Conservation (phyloP, 2,888 invertebrate species). For the Pammene aurita region DNA sequence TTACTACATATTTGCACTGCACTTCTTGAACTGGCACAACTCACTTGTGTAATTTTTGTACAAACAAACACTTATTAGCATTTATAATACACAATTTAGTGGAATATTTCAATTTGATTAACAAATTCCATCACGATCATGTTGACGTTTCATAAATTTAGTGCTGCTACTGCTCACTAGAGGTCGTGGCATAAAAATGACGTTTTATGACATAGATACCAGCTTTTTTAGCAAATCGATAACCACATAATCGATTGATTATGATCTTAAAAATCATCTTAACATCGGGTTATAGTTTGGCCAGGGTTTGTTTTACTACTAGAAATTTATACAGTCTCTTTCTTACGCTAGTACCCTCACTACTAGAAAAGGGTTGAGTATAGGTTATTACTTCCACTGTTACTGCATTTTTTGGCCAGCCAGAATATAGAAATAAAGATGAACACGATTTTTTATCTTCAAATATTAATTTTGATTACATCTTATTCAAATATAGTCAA, state of each 20-base stretch:
- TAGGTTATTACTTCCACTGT: no score
- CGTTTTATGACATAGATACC: slow-evolving; percentile 43
- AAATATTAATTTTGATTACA: no score
- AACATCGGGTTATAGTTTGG: no score
- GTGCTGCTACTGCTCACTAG: slow-evolving; percentile 57
- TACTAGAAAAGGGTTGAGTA: no score
- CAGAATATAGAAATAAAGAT: no score
- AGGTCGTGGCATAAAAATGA: slow-evolving; percentile 48
- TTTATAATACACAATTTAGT: slow-evolving; percentile 60
- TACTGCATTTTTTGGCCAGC: no score
- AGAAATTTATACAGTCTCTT: no score
- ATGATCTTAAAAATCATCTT: not conserved
- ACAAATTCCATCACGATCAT: slow-evolving; percentile 71
- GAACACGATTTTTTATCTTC: no score
- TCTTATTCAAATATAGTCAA: no score
- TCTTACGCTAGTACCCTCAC: no score
- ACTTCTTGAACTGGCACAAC: slow-evolving; percentile 45
- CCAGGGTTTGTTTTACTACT: no score
- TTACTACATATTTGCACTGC: slow-evolving; percentile 65
- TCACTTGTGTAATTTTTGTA: slow-evolving; percentile 46
- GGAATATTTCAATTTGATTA: slow-evolving; percentile 73
- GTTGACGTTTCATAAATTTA: slow-evolving; percentile 82
- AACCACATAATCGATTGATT: not conserved
- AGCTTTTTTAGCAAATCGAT: slow-evolving; percentile 36
- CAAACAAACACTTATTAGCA: slow-evolving; percentile 49